Percentiles rank a stretch among this genome's conserved stretches.
Conservation (phyloP, 1,140 invertebrate genomes). For the Aphidius gifuensis region DNA sequence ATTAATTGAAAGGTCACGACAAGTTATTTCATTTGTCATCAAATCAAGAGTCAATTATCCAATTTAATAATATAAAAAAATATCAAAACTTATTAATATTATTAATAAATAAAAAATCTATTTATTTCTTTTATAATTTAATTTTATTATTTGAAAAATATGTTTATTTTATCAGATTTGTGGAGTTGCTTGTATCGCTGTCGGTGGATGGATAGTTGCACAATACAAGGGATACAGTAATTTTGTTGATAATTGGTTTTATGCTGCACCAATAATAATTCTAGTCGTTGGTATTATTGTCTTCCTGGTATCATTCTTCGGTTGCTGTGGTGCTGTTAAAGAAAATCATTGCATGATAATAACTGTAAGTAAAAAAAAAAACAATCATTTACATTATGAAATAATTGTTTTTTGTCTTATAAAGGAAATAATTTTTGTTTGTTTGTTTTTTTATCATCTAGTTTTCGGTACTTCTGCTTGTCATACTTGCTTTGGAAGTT, state of each 20-base stretch:
- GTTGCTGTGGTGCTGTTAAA: slow-evolving; percentile 83
- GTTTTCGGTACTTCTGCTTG: slow-evolving; percentile 77
- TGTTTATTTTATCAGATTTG: slow-evolving; percentile 59
- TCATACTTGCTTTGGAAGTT: slow-evolving; percentile 83
- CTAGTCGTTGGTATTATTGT: slow-evolving; percentile 82
- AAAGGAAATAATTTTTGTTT: background rate
- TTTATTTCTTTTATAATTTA: background rate
- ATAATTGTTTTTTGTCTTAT: too few relatives aligned
- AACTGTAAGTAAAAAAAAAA: slow-evolving; percentile 60
- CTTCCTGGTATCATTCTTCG: slow-evolving; percentile 82
- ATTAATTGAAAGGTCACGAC: too few relatives aligned
- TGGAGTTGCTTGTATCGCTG: slow-evolving; percentile 70
- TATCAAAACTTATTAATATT: too few relatives aligned
- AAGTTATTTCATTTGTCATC: too few relatives aligned
- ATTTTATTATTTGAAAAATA: slow-evolving; percentile 32
- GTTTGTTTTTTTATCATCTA: slow-evolving; percentile 39
- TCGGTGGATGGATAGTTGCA: slow-evolving; percentile 67
- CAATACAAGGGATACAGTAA: slow-evolving; percentile 67
- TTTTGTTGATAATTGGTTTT: slow-evolving; percentile 68
- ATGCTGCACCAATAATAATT: slow-evolving; percentile 72
- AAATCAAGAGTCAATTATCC: too few relatives aligned
- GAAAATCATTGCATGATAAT: slow-evolving; percentile 86
- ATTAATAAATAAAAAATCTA: too few relatives aligned
- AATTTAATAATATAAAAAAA: too few relatives aligned
- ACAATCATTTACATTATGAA: background rate